These are phyloP conservation scores for Zosterops borbonicus DNA, from an alignment of 2,113 vertebrate species.

Conservation along the genomic window DNA sequence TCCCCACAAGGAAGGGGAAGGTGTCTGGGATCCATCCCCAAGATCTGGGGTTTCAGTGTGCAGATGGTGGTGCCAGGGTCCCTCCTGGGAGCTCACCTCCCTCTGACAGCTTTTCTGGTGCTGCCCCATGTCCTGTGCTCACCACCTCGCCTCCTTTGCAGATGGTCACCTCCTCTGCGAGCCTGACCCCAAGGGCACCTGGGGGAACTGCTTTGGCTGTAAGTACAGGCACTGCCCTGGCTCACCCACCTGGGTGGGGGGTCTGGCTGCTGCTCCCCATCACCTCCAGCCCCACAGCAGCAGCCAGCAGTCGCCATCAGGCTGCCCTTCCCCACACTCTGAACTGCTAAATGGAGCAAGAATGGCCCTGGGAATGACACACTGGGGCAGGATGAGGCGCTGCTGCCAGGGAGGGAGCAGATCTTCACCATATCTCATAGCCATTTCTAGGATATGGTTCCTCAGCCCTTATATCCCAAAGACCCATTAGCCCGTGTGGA, in stretches of 20 bases:
- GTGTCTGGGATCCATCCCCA: not conserved
- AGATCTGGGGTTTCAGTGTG: not conserved
- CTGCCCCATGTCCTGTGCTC: accelerated
- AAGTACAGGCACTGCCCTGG: constrained; percentile 29
- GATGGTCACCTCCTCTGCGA: constrained; percentile 81
- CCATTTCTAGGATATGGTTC: not conserved
- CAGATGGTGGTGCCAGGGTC: not conserved
- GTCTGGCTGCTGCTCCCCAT: not conserved
- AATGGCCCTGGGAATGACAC: not conserved
- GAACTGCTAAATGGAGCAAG: accelerated
- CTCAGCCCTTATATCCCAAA: not conserved
- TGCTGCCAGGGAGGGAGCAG: not conserved
- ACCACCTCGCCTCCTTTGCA: not conserved
- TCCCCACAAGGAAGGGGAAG: not conserved
- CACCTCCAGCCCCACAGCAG: not conserved
- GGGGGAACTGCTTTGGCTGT: constrained; percentile 88
- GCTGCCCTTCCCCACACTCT: not conserved
- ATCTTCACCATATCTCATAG: not conserved
- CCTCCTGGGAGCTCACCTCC: not conserved
- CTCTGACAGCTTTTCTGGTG: accelerated
- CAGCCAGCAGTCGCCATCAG: accelerated
- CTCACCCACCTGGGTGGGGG: accelerated
- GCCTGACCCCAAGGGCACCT: constrained; percentile 73
- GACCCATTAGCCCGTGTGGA: not conserved
- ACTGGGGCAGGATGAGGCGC: not conserved